A percentile compares a stretch with the other conserved stretches of the same genome.
These are phyloP conservation scores for Trachelus troglodyta DNA, from an alignment of 2,888 invertebrate genomes.

Conservation along the genomic window DNA sequence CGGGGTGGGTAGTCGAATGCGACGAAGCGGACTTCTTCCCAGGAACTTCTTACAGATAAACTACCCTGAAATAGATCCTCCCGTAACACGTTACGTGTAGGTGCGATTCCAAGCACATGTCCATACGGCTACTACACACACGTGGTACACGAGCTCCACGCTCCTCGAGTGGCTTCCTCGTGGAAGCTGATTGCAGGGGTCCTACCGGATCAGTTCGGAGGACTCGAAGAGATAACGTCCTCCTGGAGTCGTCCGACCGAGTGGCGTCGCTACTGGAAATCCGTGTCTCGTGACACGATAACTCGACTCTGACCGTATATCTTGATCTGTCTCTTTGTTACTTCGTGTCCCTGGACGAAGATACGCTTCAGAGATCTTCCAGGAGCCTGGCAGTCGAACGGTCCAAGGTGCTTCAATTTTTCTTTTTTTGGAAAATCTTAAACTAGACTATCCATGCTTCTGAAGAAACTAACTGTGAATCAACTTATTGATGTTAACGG, in stretches of 20 bases:
- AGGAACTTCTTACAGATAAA: conserved; percentile 46
- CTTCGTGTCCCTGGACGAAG: not conserved
- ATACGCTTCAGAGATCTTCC: not conserved
- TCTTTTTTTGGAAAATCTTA: not conserved
- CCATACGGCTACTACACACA: not conserved
- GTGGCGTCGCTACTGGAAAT: not conserved
- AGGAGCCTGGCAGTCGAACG: not conserved
- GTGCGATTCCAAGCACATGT: not conserved
- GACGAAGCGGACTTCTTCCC: conserved; percentile 43
- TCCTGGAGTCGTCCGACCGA: not conserved
- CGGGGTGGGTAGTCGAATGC: not conserved
- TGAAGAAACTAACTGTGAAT: not conserved
- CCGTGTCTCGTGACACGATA: not conserved
- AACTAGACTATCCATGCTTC: not conserved
- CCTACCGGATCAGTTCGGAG: not conserved
- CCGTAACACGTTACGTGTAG: not conserved
- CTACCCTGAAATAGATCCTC: conserved; percentile 46
- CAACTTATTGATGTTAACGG: not conserved
- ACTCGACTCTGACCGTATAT: not conserved
- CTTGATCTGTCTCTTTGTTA: not conserved
- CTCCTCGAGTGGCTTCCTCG: not conserved
- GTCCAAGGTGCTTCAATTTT: not conserved
- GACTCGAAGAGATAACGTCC: not conserved
- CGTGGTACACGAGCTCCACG: not conserved
- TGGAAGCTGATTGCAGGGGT: not conserved